Evolutionary conservation across 1,140 invertebrate genomes (phyloP).

Genomic region (Piezodorus guildinii): DNA sequence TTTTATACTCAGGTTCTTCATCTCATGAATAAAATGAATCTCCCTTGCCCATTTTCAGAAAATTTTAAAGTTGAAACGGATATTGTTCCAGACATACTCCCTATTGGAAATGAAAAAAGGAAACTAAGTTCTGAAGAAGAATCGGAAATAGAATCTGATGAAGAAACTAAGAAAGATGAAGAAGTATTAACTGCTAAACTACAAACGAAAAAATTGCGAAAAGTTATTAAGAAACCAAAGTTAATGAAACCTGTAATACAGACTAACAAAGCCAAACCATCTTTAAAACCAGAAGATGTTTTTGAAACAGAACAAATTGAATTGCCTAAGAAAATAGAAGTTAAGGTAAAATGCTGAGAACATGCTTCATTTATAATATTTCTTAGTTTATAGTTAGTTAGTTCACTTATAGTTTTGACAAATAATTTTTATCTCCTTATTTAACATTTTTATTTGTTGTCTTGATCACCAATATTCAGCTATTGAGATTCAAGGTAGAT

Average conservation of each 20-base stretch:
- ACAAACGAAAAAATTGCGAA: slow-evolving; percentile 40
- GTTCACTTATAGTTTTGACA: too few species aligned
- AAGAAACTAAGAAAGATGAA: slow-evolving; percentile 36
- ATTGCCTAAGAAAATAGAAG: slow-evolving; percentile 6
- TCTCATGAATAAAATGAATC: slow-evolving; percentile 92
- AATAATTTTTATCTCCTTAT: too few species aligned
- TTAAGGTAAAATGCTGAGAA: not conserved
- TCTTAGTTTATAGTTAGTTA: too few species aligned
- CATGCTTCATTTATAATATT: too few species aligned
- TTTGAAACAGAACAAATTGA: slow-evolving; percentile 40
- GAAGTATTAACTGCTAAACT: slow-evolving; percentile 41
- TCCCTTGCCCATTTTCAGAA: slow-evolving; percentile 70
- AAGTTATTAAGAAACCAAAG: slow-evolving; percentile 49
- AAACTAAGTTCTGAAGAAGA: slow-evolving; percentile 43
- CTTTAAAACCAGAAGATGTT: slow-evolving; percentile 45
- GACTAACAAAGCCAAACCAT: slow-evolving; percentile 35
- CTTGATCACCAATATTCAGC: too few species aligned
- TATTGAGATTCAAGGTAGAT: too few species aligned
- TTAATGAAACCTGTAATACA: slow-evolving; percentile 42
- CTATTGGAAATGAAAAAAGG: slow-evolving; percentile 17
- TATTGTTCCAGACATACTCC: slow-evolving; percentile 19
- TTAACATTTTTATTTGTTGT: too few species aligned
- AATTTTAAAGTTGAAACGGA: slow-evolving; percentile 33
- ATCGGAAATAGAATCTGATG: slow-evolving; percentile 70
- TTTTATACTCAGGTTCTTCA: slow-evolving; percentile 80